Evolutionary conservation across 2,888 invertebrate species (phyloP), one percentile per base, ranked within the genome.

Genomic region (Nemurella pictetii): DNA sequence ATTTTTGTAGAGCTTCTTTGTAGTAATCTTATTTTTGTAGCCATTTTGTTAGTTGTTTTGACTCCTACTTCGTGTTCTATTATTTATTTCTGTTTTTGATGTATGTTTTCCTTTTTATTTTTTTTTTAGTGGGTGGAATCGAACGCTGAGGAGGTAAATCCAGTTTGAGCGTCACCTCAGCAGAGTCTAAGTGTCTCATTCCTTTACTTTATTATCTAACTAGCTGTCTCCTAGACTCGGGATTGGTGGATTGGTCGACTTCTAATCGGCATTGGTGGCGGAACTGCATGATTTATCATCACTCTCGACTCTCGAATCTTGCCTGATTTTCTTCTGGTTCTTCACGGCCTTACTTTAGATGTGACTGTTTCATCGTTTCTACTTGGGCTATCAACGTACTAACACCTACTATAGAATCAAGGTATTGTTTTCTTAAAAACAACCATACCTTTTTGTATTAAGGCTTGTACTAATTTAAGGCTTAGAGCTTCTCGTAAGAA

Each of bases 111-210:
- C 55, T 74, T 85, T 80, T 84, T 32, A 30, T 85, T 87, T 87
- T 85, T 87, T 88, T 89, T 93, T 89, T 93, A 93, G 93, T 94
- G 94, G 94, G 93, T 93, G 91, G 93, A 93, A 91, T 92, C 93
- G 91, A 93, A 92, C 91, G 93, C 92, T 90, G 93, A 93, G 88
- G 93, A 93, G 94, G 94, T 93, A 93, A 93, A 88, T 87, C 87
- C 87, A 88, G 84, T 84, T 85, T 27, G n/a, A 29, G 27, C 84
- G 81, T 84, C 84, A 83, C 83, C 86, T 85, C 35, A 75, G 84
- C 85, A 86, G 85, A 85, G 85, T 86, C 86, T 87, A 86, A 87
- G 87, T 87, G 85, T 86, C 84, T 84, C 85, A 75, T 86, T 85
- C 84, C 83, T 87, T 83, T 85, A 82, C 86, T 87, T 87, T 87